Evolutionary conservation across 2,113 vertebrate species (phyloP), one percentile per base, ranked within the genome.

Genomic region (Nestor notabilis): DNA sequence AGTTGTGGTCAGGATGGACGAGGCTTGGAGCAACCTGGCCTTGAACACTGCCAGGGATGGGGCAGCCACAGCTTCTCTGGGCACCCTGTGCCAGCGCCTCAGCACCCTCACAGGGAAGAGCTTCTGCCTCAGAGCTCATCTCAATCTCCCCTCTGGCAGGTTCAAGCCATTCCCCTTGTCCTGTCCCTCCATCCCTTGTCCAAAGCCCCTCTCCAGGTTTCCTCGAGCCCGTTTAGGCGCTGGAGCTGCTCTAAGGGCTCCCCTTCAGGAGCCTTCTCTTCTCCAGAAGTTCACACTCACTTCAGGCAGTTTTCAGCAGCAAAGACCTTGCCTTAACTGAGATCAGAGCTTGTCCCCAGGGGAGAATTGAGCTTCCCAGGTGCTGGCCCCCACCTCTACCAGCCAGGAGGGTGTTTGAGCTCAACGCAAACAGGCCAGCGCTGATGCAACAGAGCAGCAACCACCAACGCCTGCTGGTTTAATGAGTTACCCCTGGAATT

Each of bases 401-500:
- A 84, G 81, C 44, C 74, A 85, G 77, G 44, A 91, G 43, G 41
- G 63, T 81, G 81, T 31, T 60, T 10, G 71, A 93, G 81, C 84
- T 61, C 50, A 77, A 91, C 47, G 65, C 64, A 81, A 94, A 61
- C 81, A 10, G 35, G 56, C 33, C 37, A 63, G 28, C 95, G 83
- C 91, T 96, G 91, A 87, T 10, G 24, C 91, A 96, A 93, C 65
- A 70, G 25, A 7, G 41, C 31, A 77, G 87, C 78, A 29, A 96
- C 63, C 53, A 13, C 81, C 69, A 47, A 41, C 33, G 5, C 93
- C 93, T 76, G 49, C 81, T 49, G 8, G 56, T 47, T 95, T 95
- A 87, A 96, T 95, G 90, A 93, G 89, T 77, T 69, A 82, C 49
- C 61, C 49, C 43, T 29, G 1, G 76, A 96, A 96, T 93, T 93